Evolutionary conservation across 1,140 invertebrate species (phyloP).

Genomic region (Drosophila gunungcola): DNA sequence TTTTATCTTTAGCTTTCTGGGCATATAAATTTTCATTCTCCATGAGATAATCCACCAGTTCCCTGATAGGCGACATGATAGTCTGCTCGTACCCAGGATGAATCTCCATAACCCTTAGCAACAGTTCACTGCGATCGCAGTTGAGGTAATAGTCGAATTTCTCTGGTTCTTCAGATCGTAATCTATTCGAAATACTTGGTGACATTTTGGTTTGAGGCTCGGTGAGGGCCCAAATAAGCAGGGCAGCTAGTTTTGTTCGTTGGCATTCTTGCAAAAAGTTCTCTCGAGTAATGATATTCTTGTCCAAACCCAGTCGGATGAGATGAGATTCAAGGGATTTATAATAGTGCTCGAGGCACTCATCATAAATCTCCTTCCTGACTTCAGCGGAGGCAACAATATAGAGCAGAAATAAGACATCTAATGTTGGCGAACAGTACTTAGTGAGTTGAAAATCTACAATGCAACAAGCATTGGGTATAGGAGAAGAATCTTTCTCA

Average conservation of each 20-base stretch:
- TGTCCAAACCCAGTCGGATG: slow-evolving; percentile 6
- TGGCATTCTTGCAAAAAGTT: slow-evolving; percentile 53
- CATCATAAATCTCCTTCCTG: slow-evolving; percentile 26
- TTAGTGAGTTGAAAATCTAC: slow-evolving; percentile 87
- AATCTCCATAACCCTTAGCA: slow-evolving; percentile 60
- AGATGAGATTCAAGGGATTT: slow-evolving; percentile 36
- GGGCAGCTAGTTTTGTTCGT: slow-evolving; percentile 34
- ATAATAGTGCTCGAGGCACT: slow-evolving; percentile 57
- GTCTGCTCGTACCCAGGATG: slow-evolving; percentile 63
- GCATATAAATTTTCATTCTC: slow-evolving; percentile 25
- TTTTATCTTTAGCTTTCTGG: not conserved
- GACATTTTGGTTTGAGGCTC: slow-evolving; percentile 70
- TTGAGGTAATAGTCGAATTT: slow-evolving; percentile 76
- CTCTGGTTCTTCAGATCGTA: slow-evolving; percentile 58
- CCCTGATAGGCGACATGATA: slow-evolving; percentile 60
- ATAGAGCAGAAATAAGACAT: slow-evolving; percentile 85
- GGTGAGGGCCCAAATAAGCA: slow-evolving; percentile 57
- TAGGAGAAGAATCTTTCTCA: slow-evolving; percentile 33
- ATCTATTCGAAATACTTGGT: slow-evolving; percentile 35
- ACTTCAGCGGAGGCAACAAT: slow-evolving; percentile 31
- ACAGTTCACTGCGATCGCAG: slow-evolving; percentile 60
- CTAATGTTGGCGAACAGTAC: slow-evolving; percentile 86
- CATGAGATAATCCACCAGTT: slow-evolving; percentile 64
- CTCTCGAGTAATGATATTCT: slow-evolving; percentile 22
- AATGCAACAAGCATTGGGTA: slow-evolving; percentile 85